Evolutionary conservation across 2,797 vertebrate genomes (phyloP), one percentile per base, ranked within the genome.

Genomic region (Moxostoma hubbsi): DNA sequence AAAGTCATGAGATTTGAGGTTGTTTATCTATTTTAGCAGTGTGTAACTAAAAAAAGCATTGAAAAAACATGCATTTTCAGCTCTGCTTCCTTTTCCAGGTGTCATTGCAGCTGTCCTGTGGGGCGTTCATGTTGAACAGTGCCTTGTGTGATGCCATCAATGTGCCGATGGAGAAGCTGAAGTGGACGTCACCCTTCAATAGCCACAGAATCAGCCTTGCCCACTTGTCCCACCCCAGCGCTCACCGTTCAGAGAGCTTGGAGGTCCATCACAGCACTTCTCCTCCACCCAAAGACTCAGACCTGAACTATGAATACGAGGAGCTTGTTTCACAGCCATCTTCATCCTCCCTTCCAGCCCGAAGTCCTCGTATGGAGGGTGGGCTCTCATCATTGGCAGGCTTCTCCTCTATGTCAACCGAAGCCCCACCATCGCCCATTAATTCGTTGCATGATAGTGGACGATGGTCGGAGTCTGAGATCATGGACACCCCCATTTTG

Each of bases 161-260:
- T 4, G 96, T 99, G 80, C 97, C 97, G 80, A 95, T 98, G 94
- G 96, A 98, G 88, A 98, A 98, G 87, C 93, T 99, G 16, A 97
- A 95, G 91, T 96, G 98, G 97, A 96, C 95, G 0, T 99, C 98
- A 0, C 98, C 97, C 0, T 99, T 99, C 4, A 61, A 87, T 86
- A 95, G 94, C 89, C 98, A 98, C 89, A 95, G 97, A 68, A 86
- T 87, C 82, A 93, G 95, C 59, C 89, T 95, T 77, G 90, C 94
- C 4, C 90, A 94, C 86, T 86, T 88, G 62, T 95, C 93, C 5
- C 88, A 93, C 9, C 88, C 90, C 2, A 53, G 86, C 83, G 70
- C 87, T 83, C 90, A 86, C 24, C 83, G 89, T 11, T 79, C 88
- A 0, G 91, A 92, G 72, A 91, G 86, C 0, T 0, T 83, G 2